Evolutionary conservation across 2,888 invertebrate genomes (phyloP).

Genomic region (Spodoptera picta): DNA sequence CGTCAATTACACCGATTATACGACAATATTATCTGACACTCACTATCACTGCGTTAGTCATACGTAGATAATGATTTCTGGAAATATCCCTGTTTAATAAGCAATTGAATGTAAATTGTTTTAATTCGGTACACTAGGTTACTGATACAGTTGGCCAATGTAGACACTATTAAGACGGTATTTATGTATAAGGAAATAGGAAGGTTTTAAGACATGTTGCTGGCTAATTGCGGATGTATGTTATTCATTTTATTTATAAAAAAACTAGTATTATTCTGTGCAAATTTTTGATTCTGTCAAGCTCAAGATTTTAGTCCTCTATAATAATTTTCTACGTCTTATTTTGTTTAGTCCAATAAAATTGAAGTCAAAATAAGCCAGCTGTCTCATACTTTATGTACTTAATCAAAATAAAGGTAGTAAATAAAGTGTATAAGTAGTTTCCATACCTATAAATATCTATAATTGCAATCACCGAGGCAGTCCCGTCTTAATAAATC

Average conservation of each 20-base stretch:
- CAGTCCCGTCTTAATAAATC: conserved; percentile 45
- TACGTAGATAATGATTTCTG: conserved; percentile 35
- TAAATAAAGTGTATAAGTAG: conserved; percentile 8
- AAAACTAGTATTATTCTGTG: too few relatives aligned
- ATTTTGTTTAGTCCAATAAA: too few relatives aligned
- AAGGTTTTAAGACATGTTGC: too few relatives aligned
- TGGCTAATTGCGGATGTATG: too few relatives aligned
- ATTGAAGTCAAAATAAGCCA: too few relatives aligned
- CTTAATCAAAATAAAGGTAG: conserved; percentile 3
- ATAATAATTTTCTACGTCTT: too few relatives aligned
- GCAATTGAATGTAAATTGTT: conserved; percentile 54
- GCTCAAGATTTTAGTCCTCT: too few relatives aligned
- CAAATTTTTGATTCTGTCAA: too few relatives aligned
- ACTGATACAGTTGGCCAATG: conserved; percentile 36
- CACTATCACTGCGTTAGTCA: conserved; percentile 43
- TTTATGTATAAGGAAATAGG: neutral
- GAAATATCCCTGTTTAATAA: conserved; percentile 44
- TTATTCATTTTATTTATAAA: too few relatives aligned
- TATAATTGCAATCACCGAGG: conserved; percentile 45
- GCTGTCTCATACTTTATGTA: neutral
- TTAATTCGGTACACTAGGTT: conserved; percentile 51
- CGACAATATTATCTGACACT: conserved; percentile 44
- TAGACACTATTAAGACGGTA: conserved; percentile 6
- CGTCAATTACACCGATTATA: conserved; percentile 28
- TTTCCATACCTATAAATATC: conserved; percentile 39